Evolutionary conservation across 2,797 vertebrate species (phyloP).

Genomic region (Acipenser ruthenus): DNA sequence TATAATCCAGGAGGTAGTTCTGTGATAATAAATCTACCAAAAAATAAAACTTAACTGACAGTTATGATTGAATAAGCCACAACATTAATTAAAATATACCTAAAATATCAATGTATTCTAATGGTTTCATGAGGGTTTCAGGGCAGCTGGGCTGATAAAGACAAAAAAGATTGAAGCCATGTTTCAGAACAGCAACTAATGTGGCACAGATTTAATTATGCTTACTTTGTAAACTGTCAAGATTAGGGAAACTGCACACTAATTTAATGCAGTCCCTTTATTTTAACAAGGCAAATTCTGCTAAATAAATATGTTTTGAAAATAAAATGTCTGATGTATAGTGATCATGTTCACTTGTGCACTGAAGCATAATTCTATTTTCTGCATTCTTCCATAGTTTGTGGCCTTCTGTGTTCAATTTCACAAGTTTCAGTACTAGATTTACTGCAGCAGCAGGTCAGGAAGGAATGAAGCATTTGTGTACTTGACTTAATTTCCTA

Average conservation of each 20-base stretch:
- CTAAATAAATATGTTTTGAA: too few species aligned
- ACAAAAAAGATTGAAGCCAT: conserved; percentile 65
- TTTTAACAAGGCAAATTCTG: too few species aligned
- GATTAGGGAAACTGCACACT: conserved; percentile 28
- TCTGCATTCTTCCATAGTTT: too few species aligned
- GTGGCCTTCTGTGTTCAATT: too few species aligned
- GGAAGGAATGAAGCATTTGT: too few species aligned
- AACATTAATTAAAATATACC: conserved; percentile 80
- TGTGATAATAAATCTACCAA: conserved; percentile 89
- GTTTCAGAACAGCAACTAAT: conserved; percentile 35
- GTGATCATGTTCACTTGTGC: too few species aligned
- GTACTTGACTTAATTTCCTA: too few species aligned
- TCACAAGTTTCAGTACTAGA: too few species aligned
- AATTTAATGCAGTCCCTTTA: too few species aligned
- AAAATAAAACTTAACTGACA: conserved; percentile 73
- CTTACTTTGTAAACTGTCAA: conserved; percentile 46
- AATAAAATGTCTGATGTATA: too few species aligned
- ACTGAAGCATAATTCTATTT: too few species aligned
- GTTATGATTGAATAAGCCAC: conserved; percentile 74
- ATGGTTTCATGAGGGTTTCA: conserved; percentile 63
- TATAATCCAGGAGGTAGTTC: conserved; percentile 49
- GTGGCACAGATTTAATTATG: conserved; percentile 58
- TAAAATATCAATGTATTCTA: conserved; percentile 73
- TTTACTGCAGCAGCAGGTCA: too few species aligned
- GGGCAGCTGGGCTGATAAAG: conserved; percentile 54